Evolutionary conservation across 1,140 invertebrate species (phyloP), one percentile per base, ranked within the genome.

Genomic region (Drosophila littoralis): DNA sequence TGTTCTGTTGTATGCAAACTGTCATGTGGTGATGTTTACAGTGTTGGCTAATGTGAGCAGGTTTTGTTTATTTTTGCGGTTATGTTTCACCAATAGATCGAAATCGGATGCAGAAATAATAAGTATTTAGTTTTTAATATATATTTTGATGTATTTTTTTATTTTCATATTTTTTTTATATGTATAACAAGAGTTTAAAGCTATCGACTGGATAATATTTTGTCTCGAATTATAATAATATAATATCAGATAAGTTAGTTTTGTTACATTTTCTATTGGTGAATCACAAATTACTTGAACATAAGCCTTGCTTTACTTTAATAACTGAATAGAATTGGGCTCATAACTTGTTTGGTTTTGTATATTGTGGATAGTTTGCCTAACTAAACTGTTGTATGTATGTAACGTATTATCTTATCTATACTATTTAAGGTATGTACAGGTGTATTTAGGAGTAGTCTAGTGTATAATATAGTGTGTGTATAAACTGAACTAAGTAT

Each of bases 1-100:
- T 58, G 73, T 77, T 67, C 63, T 36, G 22, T 54, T 63, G 38
- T 64, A 15, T 76, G 54, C 61, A 72, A 45, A 33, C 61, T 85
- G 74, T 78, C 33, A 67, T 81, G 69, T 85, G 78, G 70, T 81
- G 69, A 17, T 75, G 76, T 61, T 64, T 58, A 43, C n/a, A 55
- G 38, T 70, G 65, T 58, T 64, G 9, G 46, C 67, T 59, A 55
- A 71, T 36, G 58, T 71, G 57, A 36, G 35, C 46, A 43, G 51
- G 6, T 33, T 61, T 71, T 45, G 46, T 60, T 12, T 33, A 42
- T 22, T 33, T 69, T 13, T 60, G 42, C 59, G 51, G 57, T 36
- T 50, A 54, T n/a, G 54, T 57, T 59, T 32, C 15, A 63, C 51
- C 33, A 69, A 69, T 33, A 79, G 79, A 82, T 61, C 33, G 55